Conservation (phyloP, 2,888 invertebrate genomes). For the Bellardia bayeri region DNA sequence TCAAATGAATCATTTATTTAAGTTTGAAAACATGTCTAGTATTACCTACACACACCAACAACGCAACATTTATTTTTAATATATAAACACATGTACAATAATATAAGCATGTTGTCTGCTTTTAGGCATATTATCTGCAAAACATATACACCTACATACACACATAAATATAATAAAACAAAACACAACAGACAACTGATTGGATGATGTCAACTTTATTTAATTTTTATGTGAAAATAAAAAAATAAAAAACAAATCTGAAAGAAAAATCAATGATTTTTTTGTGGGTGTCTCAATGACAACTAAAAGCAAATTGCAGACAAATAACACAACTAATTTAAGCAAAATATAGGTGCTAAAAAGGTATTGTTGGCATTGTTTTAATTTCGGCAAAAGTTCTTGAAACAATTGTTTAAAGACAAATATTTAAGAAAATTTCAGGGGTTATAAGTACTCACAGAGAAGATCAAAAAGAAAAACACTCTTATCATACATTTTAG, state of each 20-base stretch:
- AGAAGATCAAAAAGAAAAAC: too few species aligned
- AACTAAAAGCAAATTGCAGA: neutral
- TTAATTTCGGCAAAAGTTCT: too few species aligned
- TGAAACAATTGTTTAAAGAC: too few species aligned
- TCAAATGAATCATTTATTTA: conserved; percentile 42
- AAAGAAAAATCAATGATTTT: conserved; percentile 4
- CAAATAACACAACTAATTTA: neutral
- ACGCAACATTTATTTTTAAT: conserved; percentile 10
- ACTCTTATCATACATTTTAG: too few species aligned
- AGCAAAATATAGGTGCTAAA: neutral
- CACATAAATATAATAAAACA: conserved; percentile 2
- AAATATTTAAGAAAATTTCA: too few species aligned
- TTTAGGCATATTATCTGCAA: conserved; percentile 47
- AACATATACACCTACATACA: conserved; percentile 9
- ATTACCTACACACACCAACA: conserved; percentile 19
- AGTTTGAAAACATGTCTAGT: conserved; percentile 8
- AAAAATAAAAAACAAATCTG: neutral
- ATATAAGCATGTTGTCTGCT: conserved; percentile 35
- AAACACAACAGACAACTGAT: conserved; percentile 29
- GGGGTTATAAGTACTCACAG: too few species aligned
- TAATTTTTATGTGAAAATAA: neutral
- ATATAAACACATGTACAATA: neutral
- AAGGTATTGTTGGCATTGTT: neutral
- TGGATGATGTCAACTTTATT: conserved; percentile 57
- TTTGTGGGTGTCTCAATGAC: neutral